Conservation (phyloP, 2,888 invertebrate species). For the Orthosia cruda region DNA sequence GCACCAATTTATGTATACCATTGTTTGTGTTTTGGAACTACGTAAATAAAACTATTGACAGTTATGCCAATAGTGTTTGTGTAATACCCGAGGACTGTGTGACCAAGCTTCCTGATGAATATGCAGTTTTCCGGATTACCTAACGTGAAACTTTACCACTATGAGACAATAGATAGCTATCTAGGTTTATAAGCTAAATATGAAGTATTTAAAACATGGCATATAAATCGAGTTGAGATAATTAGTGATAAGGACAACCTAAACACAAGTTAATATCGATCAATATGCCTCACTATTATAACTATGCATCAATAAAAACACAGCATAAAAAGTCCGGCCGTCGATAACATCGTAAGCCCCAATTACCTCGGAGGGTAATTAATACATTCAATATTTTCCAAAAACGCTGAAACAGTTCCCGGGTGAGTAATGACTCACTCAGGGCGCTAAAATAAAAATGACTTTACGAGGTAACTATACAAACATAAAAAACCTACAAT, state of each 20-base stretch:
- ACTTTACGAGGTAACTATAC: constrained; percentile 70
- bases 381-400: constrained; percentile 69
- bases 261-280: constrained; percentile 7
- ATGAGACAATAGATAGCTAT: neutral
- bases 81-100: neutral
- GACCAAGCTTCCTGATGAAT: constrained; percentile 1
- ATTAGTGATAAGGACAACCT: neutral
- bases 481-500: constrained; percentile 67
- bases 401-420: constrained; percentile 70
- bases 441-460: constrained; percentile 67
- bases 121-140: constrained; percentile 9
- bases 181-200: neutral
- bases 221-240: neutral
- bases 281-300: constrained; percentile 3
- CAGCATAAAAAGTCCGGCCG: constrained; percentile 22
- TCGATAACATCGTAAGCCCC: constrained; percentile 58
- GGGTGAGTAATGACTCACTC: constrained; percentile 68
- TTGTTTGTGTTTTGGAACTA: constrained; percentile 49
- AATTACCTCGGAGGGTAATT: constrained; percentile 64
- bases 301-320: constrained; percentile 8
- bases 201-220: neutral
- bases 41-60: constrained; percentile 42
- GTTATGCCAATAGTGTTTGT: constrained; percentile 25
- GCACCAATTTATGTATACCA: constrained; percentile 48
- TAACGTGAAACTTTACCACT: neutral